These are phyloP conservation scores for Chaetophractus vellerosus DNA, from an alignment of 2,797 vertebrate genomes.

Conservation along the genomic window DNA sequence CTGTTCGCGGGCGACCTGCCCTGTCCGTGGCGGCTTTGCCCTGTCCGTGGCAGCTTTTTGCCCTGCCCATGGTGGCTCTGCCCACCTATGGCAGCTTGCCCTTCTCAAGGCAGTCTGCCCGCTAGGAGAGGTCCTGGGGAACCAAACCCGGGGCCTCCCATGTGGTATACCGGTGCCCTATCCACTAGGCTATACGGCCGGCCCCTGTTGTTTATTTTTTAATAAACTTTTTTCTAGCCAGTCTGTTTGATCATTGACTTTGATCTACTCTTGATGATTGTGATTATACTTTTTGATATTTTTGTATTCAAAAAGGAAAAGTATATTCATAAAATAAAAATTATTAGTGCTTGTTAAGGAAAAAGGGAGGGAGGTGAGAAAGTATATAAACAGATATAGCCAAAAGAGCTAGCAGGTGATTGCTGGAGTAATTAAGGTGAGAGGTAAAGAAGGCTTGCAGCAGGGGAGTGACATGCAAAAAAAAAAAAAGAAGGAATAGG, in stretches of 20 bases:
- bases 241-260: conserved; percentile 67
- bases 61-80: no score
- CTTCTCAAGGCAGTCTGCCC: no score
- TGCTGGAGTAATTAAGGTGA: neutral
- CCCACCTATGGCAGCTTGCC: no score
- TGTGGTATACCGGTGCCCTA: no score
- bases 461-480: no score
- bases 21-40: no score
- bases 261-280: conserved; percentile 61
- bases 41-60: no score
- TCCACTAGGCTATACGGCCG: no score
- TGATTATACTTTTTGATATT: neutral
- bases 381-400: no score
- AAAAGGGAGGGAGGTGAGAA: neutral
- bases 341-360: neutral
- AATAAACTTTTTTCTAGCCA: conserved; percentile 84
- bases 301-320: neutral
- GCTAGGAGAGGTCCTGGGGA: no score
- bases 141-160: no score
- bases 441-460: neutral
- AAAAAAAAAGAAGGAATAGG: neutral
- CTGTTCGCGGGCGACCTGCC: no score
- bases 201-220: conserved; percentile 79
- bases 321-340: neutral
- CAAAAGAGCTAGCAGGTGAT: neutral